Conservation (phyloP, 2,797 vertebrate genomes). For the Gallinago stenura region DNA sequence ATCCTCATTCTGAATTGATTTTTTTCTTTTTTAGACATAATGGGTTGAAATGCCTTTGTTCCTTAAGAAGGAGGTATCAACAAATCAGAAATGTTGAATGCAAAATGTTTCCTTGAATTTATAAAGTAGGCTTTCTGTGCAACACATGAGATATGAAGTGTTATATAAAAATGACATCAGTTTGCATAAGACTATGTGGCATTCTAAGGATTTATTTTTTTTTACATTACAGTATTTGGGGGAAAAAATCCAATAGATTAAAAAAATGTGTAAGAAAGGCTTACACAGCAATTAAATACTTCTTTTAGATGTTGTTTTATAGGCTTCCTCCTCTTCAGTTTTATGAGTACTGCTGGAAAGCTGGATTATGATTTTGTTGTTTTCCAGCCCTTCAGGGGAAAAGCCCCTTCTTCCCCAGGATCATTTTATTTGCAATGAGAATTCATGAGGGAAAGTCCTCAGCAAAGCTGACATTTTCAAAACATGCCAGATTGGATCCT, state of each 20-base stretch:
- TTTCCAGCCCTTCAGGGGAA: background rate
- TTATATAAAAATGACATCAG: background rate
- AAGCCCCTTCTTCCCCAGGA: background rate
- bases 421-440: background rate
- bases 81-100: background rate
- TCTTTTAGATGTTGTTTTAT: background rate
- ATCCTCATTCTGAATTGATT: background rate
- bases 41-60: background rate
- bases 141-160: background rate
- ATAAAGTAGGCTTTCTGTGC: background rate
- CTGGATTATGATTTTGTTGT: background rate
- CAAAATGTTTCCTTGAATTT: background rate
- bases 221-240: background rate
- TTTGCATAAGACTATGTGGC: background rate
- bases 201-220: background rate
- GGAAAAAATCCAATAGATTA: background rate
- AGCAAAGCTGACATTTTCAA: background rate
- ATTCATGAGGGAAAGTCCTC: background rate
- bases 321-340: background rate
- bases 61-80: background rate
- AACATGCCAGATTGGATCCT: background rate
- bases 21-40: background rate
- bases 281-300: background rate
- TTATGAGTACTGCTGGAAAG: background rate
- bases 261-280: background rate